phyloP scores from a whole-genome alignment of 2,113 vertebrate species.

The Erythrolamprus reginae region DNA sequence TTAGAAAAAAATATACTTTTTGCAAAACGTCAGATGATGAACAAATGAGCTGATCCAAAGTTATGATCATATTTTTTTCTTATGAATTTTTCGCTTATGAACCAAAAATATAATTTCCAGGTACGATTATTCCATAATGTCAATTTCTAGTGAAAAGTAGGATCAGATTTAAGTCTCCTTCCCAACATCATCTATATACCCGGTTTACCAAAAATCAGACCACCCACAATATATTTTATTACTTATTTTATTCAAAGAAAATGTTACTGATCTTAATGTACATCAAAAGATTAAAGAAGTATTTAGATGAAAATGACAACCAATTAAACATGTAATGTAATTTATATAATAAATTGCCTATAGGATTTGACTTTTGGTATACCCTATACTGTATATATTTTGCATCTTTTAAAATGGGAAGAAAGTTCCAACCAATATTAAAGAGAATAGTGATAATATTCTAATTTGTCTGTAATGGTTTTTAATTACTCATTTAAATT shows the following conservation, averaged over 20 bases:
- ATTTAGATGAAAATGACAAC: background rate
- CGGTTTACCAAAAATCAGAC: background rate
- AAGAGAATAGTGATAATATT: background rate
- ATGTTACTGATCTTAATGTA: background rate
- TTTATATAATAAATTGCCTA: background rate
- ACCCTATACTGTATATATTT: background rate
- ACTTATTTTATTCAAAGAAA: background rate
- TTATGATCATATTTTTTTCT: background rate
- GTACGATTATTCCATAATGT: background rate
- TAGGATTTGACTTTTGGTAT: background rate
- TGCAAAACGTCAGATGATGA: background rate
- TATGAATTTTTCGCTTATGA: background rate
- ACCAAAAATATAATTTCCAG: background rate
- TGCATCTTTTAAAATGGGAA: background rate
- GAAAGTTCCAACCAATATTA: background rate
- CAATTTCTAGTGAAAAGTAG: background rate
- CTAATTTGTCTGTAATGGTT: background rate
- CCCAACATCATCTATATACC: background rate
- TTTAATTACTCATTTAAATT: background rate
- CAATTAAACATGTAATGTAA: background rate
- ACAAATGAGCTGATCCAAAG: background rate
- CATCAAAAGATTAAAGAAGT: background rate
- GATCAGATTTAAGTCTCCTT: background rate
- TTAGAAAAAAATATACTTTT: background rate
- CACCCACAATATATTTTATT: background rate